Conservation (phyloP, 2,797 vertebrate species). For the Selene dorsalis region DNA sequence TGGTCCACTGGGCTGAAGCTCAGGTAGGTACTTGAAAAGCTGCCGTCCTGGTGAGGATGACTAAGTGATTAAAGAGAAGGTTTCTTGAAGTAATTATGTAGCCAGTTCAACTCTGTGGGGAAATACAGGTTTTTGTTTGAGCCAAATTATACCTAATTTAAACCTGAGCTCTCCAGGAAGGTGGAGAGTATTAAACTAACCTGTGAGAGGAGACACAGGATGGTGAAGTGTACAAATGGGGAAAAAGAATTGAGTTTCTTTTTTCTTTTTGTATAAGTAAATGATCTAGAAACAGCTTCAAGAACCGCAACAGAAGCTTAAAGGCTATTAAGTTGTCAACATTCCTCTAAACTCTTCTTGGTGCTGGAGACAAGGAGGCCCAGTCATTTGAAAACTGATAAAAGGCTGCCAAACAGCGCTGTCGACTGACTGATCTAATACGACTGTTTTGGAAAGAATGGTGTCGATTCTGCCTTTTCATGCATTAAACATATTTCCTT, state of each 20-base stretch:
- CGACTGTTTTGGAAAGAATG: constrained; percentile 35
- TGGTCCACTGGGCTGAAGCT: constrained; percentile 25
- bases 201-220: constrained; percentile 11
- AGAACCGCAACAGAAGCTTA: constrained; percentile 24
- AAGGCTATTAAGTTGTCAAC: constrained; percentile 65
- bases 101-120: constrained; percentile 11
- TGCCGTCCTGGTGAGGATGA: constrained; percentile 8
- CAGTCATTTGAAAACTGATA: constrained; percentile 38
- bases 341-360: constrained; percentile 40
- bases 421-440: constrained; percentile 26
- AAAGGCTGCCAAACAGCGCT: constrained; percentile 33
- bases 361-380: constrained; percentile 35
- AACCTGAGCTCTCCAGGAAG: background rate
- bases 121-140: constrained; percentile 34
- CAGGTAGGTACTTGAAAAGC: constrained; percentile 1
- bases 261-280: background rate
- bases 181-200: constrained; percentile 4
- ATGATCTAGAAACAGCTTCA: constrained; percentile 29
- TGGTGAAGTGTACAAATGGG: constrained; percentile 6
- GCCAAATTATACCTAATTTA: constrained; percentile 23
- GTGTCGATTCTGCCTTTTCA: background rate
- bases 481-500: constrained; percentile 8
- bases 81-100: constrained; percentile 28
- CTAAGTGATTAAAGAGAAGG: background rate
- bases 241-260: constrained; percentile 8